Evolutionary conservation across 2,113 vertebrate genomes (phyloP).

Genomic region (Petrocephalus zakoni): DNA sequence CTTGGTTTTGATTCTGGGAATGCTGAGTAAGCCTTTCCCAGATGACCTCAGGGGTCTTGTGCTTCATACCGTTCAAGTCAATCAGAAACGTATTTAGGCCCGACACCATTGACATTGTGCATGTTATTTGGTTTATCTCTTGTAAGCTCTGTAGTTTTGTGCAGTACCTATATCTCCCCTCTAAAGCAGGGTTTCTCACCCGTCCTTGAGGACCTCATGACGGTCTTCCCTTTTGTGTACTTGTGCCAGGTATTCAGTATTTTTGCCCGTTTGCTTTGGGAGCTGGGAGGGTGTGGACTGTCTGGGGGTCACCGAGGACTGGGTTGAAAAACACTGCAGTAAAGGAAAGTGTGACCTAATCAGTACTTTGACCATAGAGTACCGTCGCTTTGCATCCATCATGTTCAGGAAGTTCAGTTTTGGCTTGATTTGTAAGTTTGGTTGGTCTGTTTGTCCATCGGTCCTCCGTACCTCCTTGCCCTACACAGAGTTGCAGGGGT

Average conservation of each 20-base stretch:
- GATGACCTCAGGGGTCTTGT: too few relatives aligned
- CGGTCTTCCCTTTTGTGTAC: neutral
- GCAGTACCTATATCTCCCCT: neutral
- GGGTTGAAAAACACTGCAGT: neutral
- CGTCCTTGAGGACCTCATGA: neutral
- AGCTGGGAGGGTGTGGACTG: neutral
- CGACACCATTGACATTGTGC: neutral
- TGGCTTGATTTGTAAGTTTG: neutral
- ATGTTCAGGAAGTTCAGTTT: neutral
- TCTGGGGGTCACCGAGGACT: neutral
- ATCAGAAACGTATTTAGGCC: too few relatives aligned
- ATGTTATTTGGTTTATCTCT: neutral
- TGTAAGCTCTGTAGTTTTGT: neutral
- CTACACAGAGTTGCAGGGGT: neutral
- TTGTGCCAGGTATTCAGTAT: neutral
- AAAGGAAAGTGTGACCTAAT: neutral
- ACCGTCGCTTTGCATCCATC: neutral
- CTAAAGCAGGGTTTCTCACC: neutral
- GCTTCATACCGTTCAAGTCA: too few relatives aligned
- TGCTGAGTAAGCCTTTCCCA: too few relatives aligned
- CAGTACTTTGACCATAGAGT: neutral
- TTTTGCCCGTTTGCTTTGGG: neutral
- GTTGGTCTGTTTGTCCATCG: neutral
- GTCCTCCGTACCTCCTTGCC: neutral
- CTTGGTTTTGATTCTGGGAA: too few relatives aligned